Evolutionary conservation across 2,797 vertebrate species (phyloP).

Genomic region (Lacerta agilis): DNA sequence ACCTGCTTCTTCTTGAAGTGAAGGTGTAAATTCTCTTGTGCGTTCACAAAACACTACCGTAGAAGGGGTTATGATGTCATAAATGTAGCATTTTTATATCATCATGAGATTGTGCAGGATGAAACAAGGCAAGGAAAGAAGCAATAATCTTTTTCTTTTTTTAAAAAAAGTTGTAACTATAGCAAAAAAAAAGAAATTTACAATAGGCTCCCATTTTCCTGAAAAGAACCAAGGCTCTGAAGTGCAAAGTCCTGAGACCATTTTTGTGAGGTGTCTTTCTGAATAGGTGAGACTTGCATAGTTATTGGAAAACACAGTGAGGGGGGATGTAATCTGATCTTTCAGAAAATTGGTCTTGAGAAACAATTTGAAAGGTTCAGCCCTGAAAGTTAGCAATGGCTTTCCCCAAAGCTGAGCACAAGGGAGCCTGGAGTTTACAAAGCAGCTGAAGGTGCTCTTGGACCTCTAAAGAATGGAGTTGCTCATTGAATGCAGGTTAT

Average conservation of each 20-base stretch:
- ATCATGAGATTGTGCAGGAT: slow-evolving; percentile 24
- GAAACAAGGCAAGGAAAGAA: slow-evolving; percentile 13
- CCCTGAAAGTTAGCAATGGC: neutral
- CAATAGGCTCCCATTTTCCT: neutral
- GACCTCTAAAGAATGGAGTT: neutral
- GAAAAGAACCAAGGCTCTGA: neutral
- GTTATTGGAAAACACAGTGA: neutral
- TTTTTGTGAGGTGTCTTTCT: neutral
- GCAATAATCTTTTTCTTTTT: neutral
- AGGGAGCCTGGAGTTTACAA: no score
- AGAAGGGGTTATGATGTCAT: slow-evolving; percentile 12
- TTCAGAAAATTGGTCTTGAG: slow-evolving; percentile 28
- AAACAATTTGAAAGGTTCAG: neutral
- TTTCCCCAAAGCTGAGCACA: slow-evolving; percentile 7
- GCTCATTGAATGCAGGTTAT: neutral
- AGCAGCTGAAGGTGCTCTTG: neutral
- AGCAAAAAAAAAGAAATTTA: slow-evolving; percentile 21
- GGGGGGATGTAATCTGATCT: neutral
- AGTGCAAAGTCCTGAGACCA: neutral
- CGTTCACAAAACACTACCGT: neutral
- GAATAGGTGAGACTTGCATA: neutral
- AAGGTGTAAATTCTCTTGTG: neutral
- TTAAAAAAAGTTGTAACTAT: slow-evolving; percentile 11
- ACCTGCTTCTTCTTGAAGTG: slow-evolving; percentile 19
- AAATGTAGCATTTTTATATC: neutral